Conservation (phyloP, 2,797 vertebrate genomes). For the Bryconaethiops microstoma region DNA sequence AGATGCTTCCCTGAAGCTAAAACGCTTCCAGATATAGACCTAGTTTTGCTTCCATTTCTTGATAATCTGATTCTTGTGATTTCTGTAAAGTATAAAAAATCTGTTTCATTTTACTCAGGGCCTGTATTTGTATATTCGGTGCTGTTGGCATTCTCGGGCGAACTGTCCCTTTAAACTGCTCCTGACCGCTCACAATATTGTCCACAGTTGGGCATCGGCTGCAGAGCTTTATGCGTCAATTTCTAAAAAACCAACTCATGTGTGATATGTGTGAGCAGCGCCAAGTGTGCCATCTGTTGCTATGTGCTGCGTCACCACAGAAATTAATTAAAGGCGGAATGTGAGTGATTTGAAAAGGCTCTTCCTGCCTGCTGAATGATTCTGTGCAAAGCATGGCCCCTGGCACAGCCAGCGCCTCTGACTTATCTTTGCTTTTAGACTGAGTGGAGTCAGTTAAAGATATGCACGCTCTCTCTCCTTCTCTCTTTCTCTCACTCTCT, state of each 20-base stretch:
- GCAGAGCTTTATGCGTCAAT: constrained; percentile 33
- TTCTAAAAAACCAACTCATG: constrained; percentile 24
- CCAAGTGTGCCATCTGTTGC: constrained; percentile 63
- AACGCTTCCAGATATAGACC: background rate
- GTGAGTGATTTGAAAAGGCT: constrained; percentile 38
- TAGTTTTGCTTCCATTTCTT: background rate
- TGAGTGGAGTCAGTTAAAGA: constrained; percentile 37
- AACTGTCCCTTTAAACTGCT: background rate
- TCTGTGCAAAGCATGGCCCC: constrained; percentile 32
- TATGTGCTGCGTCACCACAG: constrained; percentile 53
- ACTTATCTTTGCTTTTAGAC: constrained; percentile 36
- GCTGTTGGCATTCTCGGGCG: background rate
- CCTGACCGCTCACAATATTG: background rate
- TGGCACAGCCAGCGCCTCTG: constrained; percentile 15
- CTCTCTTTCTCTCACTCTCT: background rate
- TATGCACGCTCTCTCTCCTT: background rate
- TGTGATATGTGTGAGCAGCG: constrained; percentile 21
- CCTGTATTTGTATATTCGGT: background rate
- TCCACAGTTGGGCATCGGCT: constrained; percentile 4
- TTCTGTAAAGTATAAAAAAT: background rate
- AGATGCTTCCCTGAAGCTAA: background rate
- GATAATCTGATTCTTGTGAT: background rate
- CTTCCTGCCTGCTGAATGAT: constrained; percentile 46
- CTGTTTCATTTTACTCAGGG: background rate
- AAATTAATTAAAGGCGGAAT: constrained; percentile 55